Evolutionary conservation across 2,113 vertebrate genomes (phyloP).

Genomic region (Plectropomus leopardus): DNA sequence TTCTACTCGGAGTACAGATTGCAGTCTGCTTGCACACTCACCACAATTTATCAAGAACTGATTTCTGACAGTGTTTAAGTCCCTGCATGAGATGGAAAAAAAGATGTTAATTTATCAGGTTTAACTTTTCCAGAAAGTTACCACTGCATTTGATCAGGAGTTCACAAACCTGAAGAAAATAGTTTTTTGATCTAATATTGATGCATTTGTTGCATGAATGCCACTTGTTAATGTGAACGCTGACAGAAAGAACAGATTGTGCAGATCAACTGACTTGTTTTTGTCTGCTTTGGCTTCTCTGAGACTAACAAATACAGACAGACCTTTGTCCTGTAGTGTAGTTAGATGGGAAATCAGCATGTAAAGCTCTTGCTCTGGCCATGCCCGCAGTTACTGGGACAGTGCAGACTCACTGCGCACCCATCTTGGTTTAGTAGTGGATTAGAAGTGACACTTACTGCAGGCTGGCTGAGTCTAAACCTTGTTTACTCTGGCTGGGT

Average conservation of each 20-base stretch:
- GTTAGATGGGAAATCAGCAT: constrained; percentile 41
- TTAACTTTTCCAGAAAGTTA: background rate
- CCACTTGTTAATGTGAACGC: background rate
- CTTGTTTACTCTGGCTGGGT: constrained; percentile 71
- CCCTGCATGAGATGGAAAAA: background rate
- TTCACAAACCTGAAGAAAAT: background rate
- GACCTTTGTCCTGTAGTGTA: constrained; percentile 26
- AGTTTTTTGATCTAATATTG: background rate
- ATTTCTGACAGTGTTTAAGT: background rate
- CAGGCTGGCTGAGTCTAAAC: constrained; percentile 74
- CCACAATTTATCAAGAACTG: background rate
- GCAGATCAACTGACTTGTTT: constrained; percentile 6
- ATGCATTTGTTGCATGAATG: background rate
- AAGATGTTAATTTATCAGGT: background rate
- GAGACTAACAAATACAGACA: constrained; percentile 22
- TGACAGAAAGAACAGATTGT: constrained; percentile 36
- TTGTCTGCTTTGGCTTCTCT: constrained; percentile 15
- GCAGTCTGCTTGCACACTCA: background rate
- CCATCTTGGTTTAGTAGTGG: constrained; percentile 60
- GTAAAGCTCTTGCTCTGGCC: constrained; percentile 7
- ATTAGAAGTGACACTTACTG: constrained; percentile 79
- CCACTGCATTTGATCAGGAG: background rate
- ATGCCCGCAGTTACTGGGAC: constrained; percentile 38
- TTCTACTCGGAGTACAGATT: background rate
- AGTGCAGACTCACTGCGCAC: constrained; percentile 46